Evolutionary conservation across 2,888 invertebrate genomes (phyloP).

Genomic region (Epinotia demarniana): DNA sequence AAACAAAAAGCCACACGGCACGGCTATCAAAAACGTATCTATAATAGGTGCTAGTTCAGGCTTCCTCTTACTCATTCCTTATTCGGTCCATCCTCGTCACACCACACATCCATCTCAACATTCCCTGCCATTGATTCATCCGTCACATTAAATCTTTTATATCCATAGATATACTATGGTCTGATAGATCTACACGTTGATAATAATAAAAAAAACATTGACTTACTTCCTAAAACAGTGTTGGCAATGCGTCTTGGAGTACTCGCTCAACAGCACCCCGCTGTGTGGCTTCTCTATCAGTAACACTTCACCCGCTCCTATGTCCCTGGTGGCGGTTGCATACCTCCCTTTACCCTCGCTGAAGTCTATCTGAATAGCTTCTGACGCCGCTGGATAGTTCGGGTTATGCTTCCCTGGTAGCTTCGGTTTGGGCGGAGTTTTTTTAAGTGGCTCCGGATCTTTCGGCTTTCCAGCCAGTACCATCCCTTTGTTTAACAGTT

Average conservation of each 20-base stretch:
- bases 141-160: too few species aligned
- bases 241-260: conserved; percentile 88
- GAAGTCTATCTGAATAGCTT: conserved; percentile 86
- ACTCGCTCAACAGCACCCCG: conserved; percentile 88
- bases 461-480: conserved; percentile 74
- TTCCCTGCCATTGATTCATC: too few species aligned
- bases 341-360: conserved; percentile 88
- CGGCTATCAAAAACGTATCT: too few species aligned
- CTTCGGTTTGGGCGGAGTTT: conserved; percentile 70
- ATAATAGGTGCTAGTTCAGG: too few species aligned
- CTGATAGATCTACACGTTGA: too few species aligned
- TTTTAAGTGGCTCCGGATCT: conserved; percentile 70
- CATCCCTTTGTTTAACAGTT: conserved; percentile 86
- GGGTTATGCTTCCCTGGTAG: conserved; percentile 74
- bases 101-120: too few species aligned
- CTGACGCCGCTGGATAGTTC: conserved; percentile 85
- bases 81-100: too few species aligned
- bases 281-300: conserved; percentile 90
- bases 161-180: not conserved
- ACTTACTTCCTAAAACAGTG: conserved; percentile 87
- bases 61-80: too few species aligned
- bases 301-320: conserved; percentile 89
- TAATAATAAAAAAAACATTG: not conserved
- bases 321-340: conserved; percentile 88
- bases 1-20: too few species aligned